These are phyloP conservation scores for Ormyrus thymus DNA, from an alignment of 2,888 invertebrate genomes.

Conservation along the genomic window DNA sequence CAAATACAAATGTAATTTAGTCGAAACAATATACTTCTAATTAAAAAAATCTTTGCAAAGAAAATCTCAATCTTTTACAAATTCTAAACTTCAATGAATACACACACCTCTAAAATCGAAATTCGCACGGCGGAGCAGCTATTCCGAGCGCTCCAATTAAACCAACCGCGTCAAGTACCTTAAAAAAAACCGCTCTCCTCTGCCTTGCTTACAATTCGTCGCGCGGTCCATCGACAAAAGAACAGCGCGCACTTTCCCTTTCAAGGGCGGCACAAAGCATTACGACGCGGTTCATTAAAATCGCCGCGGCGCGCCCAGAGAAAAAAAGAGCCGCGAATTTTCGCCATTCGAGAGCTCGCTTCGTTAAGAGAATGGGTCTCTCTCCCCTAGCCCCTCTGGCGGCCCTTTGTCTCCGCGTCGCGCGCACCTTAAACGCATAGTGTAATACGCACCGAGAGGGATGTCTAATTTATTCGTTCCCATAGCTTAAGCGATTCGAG, in stretches of 20 bases:
- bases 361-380: constrained; percentile 48
- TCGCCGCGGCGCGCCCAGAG: neutral
- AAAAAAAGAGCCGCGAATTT: constrained; percentile 24
- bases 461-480: constrained; percentile 61
- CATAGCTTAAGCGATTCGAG: constrained; percentile 60
- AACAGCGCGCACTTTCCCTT: constrained; percentile 5
- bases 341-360: constrained; percentile 5
- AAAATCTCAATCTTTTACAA: no score
- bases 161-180: neutral
- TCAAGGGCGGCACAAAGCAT: constrained; percentile 4
- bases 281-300: constrained; percentile 20
- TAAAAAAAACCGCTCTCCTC: neutral
- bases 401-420: constrained; percentile 39
- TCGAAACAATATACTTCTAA: no score
- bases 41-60: no score
- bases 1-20: no score
- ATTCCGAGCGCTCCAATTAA: constrained; percentile 17
- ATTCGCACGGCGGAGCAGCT: neutral
- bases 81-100: no score
- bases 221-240: constrained; percentile 26
- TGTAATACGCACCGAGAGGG: constrained; percentile 25
- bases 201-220: neutral
- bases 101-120: constrained; percentile 8
- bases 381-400: neutral
- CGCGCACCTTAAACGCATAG: constrained; percentile 57